Base-by-base conservation (phyloP, 2,888 invertebrate species). In the Philonicus albiceps region DNA sequence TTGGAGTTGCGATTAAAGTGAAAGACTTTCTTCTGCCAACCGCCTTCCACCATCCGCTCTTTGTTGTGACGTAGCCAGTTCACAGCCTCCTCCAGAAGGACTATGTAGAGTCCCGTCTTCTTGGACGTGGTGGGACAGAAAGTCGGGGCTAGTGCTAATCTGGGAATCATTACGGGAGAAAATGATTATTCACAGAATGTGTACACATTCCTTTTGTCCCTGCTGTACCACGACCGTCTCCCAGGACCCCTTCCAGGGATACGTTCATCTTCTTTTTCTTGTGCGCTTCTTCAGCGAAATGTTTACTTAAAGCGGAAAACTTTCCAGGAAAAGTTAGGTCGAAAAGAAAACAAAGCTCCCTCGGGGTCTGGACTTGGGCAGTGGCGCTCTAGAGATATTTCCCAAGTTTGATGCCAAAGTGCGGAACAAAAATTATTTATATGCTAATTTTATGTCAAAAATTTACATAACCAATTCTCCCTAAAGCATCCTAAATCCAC, bases 341-440 rank as follows among this genome's bases (percentile, higher is more conserved):
- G 80, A 49, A 80, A 80, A 80, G 43, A 30, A 22, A 64, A 64
- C 64, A 64, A 64, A 53, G 80, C 80, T 80, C 80, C 80, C 80
- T 64, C 30, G 31, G 49, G 53, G 80, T 53, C 53, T 53, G 53
- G 80, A 53, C 80, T 80, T 53, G 80, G 53, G 31, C 31, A 80
- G 80, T 53, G 31, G 6, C 53, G 19, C 22, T 7, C 53, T 49
- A 27, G 53, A 53, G 80, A 80, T 30, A 80, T 80, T 53, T 80
- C 22, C 22, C 53, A 7, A 53, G 53, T 31, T 80, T 80, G 80
- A 80, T 80, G 80, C 80, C 80, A 80, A 80, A 80, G 80, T 80
- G 80, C 80, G 80, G 80, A 80, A 80, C 80, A 80, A 53, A 80
- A 80, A 80, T 80, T 80, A 80, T 80, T 80, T 80, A 80, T 80